These are phyloP conservation scores for Nomada flava DNA, from an alignment of 2,888 invertebrate species.

Conservation along the genomic window DNA sequence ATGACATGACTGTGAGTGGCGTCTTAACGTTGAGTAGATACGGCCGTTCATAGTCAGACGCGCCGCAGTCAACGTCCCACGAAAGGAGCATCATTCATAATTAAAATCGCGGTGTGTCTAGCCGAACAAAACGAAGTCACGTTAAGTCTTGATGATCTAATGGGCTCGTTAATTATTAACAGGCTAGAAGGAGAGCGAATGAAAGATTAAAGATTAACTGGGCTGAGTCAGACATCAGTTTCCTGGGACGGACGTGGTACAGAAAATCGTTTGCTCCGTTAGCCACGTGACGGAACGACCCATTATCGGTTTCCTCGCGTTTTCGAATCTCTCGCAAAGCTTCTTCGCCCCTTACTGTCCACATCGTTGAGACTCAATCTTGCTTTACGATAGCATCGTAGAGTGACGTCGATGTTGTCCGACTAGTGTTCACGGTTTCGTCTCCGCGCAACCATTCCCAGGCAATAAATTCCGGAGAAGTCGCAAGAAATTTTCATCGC, in stretches of 20 bases:
- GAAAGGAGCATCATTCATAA: conserved; percentile 18
- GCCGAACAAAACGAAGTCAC: conserved; percentile 2
- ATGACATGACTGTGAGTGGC: no score
- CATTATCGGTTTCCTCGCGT: conserved; percentile 33
- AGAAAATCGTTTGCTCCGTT: conserved; percentile 20
- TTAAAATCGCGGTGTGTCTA: conserved; percentile 25
- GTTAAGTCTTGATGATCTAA: conserved; percentile 46
- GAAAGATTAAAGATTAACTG: conserved; percentile 33
- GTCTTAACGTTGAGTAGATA: not conserved
- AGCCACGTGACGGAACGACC: conserved; percentile 7
- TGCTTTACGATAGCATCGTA: not conserved
- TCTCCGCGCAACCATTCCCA: not conserved
- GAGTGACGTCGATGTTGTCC: not conserved
- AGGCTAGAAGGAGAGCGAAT: not conserved
- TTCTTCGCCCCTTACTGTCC: conserved; percentile 20
- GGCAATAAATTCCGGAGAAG: not conserved
- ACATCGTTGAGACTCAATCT: conserved; percentile 7
- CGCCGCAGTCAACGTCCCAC: not conserved
- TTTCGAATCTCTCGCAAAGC: conserved; percentile 28
- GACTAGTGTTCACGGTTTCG: not conserved
- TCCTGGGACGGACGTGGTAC: conserved; percentile 7
- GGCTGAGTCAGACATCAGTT: conserved; percentile 47
- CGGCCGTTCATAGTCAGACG: conserved; percentile 3
- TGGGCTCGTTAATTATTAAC: conserved; percentile 52
- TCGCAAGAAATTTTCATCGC: not conserved